phyloP scores from a whole-genome alignment of 2,888 invertebrate genomes.

The Apamea anceps region DNA sequence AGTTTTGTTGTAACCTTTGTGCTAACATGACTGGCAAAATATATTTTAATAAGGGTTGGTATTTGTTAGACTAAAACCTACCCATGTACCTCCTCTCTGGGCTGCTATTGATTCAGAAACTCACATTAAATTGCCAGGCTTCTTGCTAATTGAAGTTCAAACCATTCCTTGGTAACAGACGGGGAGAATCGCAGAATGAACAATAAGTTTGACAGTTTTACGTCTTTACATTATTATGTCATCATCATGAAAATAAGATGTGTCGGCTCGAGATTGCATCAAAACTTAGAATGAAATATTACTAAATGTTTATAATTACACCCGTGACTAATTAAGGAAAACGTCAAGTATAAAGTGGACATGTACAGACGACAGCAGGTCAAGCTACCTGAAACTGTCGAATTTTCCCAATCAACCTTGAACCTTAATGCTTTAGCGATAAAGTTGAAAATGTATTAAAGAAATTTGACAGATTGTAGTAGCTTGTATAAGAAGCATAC shows the following conservation, averaged over 20 bases:
- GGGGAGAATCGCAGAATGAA: conserved; percentile 20
- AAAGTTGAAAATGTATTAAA: too few species aligned
- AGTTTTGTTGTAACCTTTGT: not conserved
- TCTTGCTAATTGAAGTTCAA: conserved; percentile 53
- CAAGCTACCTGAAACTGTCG: too few species aligned
- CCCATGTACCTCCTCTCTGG: not conserved
- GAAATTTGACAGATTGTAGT: too few species aligned
- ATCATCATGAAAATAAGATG: conserved; percentile 12
- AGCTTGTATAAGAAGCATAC: too few species aligned
- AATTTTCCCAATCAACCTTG: too few species aligned
- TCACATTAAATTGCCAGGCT: conserved; percentile 17
- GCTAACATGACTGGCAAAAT: not conserved
- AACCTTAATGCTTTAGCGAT: too few species aligned
- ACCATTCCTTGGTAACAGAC: conserved; percentile 34
- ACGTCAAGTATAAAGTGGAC: not conserved
- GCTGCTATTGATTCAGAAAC: conserved; percentile 15
- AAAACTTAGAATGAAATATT: not conserved
- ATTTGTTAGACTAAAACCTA: not conserved
- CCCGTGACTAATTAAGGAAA: not conserved
- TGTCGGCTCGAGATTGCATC: not conserved
- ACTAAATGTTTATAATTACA: not conserved
- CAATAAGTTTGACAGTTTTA: conserved; percentile 52
- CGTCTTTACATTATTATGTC: conserved; percentile 24
- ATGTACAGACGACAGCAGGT: too few species aligned
- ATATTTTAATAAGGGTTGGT: not conserved